These are phyloP conservation scores for Sardinella longiceps DNA, from an alignment of 2,797 vertebrate genomes.

Conservation along the genomic window DNA sequence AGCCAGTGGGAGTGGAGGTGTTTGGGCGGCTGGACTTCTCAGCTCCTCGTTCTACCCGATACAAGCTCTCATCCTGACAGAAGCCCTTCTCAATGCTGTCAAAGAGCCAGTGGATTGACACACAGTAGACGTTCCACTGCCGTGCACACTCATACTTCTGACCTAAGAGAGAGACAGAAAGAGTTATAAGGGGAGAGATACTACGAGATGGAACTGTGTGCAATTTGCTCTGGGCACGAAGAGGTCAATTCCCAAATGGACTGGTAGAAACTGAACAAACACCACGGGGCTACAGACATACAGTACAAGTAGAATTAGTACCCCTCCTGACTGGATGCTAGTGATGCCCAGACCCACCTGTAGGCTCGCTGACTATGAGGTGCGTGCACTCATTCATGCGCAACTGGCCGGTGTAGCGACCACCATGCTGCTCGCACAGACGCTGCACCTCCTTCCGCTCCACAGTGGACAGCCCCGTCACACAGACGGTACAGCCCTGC, in stretches of 20 bases:
- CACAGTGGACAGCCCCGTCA: constrained; percentile 85
- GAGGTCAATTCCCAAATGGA: too few species aligned
- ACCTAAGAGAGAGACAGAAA: constrained; percentile 70
- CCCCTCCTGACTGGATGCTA: neutral
- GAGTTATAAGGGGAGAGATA: too few species aligned
- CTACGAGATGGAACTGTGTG: too few species aligned
- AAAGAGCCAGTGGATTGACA: constrained; percentile 92
- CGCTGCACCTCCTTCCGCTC: constrained; percentile 91
- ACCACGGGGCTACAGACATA: neutral
- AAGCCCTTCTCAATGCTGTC: constrained; percentile 93
- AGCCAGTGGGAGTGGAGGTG: constrained; percentile 88
- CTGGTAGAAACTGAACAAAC: too few species aligned
- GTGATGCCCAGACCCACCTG: constrained; percentile 72
- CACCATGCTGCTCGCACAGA: constrained; percentile 85
- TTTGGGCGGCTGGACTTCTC: constrained; percentile 68
- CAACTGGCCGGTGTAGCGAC: constrained; percentile 89
- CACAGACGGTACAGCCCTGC: constrained; percentile 90
- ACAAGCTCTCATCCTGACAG: constrained; percentile 92
- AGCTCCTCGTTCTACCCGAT: constrained; percentile 72
- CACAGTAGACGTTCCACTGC: constrained; percentile 95
- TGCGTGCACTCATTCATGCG: constrained; percentile 98
- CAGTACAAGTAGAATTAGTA: neutral
- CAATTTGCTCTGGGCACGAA: too few species aligned
- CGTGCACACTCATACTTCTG: constrained; percentile 96
- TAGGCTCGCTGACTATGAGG: constrained; percentile 92